Conservation (phyloP, 2,888 invertebrate genomes). For the Protonemura montana region DNA sequence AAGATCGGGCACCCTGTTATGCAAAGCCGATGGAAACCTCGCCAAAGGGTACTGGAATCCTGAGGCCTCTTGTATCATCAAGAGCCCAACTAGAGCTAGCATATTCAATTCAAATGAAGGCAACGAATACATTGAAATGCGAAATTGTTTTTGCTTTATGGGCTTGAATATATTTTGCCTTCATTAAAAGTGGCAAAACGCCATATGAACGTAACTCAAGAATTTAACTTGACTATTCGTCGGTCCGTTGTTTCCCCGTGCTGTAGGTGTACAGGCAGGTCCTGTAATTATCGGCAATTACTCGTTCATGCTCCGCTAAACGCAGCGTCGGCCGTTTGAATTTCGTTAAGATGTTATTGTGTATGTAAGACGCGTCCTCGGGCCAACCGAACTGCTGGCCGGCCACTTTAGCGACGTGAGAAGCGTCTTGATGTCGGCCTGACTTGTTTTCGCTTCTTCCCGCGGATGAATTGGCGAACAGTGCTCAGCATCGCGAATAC, state of each 20-base stretch:
- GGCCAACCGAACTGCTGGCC: too few species aligned
- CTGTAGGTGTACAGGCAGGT: not conserved
- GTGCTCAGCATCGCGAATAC: not conserved
- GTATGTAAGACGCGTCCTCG: not conserved
- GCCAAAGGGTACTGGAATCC: too few species aligned
- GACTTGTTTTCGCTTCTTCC: not conserved
- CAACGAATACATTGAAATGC: not conserved
- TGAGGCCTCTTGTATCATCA: too few species aligned
- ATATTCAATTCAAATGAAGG: too few species aligned
- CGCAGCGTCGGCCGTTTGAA: not conserved
- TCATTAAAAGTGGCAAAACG: not conserved
- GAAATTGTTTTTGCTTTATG: not conserved
- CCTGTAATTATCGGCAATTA: conserved; percentile 31
- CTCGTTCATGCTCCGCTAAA: conserved; percentile 22
- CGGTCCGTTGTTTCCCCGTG: not conserved
- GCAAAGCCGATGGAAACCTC: too few species aligned
- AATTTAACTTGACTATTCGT: not conserved
- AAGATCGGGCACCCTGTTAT: too few species aligned
- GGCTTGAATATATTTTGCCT: not conserved
- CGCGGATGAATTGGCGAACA: not conserved
- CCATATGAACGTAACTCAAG: not conserved
- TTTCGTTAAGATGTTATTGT: not conserved
- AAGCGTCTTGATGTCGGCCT: not conserved
- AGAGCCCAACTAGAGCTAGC: too few species aligned
- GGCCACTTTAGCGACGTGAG: not conserved